phyloP scores from a whole-genome alignment of 2,113 vertebrate species.

The Proterorhinus semilunaris region DNA sequence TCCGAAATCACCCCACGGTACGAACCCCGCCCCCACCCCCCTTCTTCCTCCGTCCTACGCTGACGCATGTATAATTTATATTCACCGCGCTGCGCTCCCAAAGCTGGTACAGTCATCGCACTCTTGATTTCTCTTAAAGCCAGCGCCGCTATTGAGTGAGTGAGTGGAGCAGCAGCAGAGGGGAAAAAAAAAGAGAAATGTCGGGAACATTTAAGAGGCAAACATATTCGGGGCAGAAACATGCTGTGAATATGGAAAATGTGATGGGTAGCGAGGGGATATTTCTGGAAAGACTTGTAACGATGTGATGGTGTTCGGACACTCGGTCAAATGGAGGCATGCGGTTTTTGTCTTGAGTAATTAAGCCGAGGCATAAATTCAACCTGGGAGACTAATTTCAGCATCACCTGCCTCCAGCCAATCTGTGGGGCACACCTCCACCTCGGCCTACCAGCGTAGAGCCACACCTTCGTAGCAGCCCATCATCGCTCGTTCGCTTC shows the following conservation, averaged over 20 bases:
- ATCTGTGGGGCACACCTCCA: no score
- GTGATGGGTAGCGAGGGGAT: constrained; percentile 44
- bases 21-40: not conserved
- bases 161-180: constrained; percentile 16
- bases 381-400: no score
- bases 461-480: no score
- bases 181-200: not conserved
- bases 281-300: constrained; percentile 2
- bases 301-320: no score
- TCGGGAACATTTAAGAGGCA: constrained; percentile 53
- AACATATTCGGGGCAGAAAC: constrained; percentile 37
- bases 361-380: no score
- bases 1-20: constrained; percentile 17
- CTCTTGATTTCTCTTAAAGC: constrained; percentile 37
- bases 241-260: constrained; percentile 40
- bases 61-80: constrained; percentile 57
- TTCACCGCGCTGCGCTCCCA: constrained; percentile 21
- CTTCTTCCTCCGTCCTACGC: not conserved
- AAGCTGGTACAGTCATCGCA: constrained; percentile 19
- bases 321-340: no score
- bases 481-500: no score
- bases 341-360: no score
- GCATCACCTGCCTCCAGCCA: no score
- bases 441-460: no score
- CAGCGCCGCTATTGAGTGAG: constrained; percentile 35